A percentile compares a stretch with the other conserved stretches of the same genome.
These are phyloP conservation scores for Cotesia vestalis DNA, from an alignment of 1,140 invertebrate species.

Conservation along the genomic window DNA sequence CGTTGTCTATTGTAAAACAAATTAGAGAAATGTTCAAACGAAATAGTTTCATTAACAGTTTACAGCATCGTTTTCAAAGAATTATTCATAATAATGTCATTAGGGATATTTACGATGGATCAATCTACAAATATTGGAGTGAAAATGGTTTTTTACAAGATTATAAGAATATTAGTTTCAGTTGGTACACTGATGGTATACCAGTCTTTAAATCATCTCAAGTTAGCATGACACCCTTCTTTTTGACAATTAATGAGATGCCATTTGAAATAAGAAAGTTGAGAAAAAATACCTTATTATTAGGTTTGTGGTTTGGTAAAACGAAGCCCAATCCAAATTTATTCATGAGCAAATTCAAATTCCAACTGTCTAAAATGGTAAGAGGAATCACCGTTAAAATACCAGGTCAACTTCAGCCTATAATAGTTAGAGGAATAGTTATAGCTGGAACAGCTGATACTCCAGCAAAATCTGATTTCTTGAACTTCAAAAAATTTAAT, in stretches of 20 bases:
- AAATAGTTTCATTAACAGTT: slow-evolving; percentile 1
- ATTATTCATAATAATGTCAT: neutral
- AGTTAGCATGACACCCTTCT: slow-evolving; percentile 50
- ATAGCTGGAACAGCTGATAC: slow-evolving; percentile 40
- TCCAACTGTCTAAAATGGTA: slow-evolving; percentile 36
- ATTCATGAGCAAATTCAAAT: slow-evolving; percentile 33
- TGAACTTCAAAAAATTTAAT: slow-evolving; percentile 38
- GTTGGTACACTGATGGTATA: slow-evolving; percentile 50
- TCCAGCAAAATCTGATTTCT: slow-evolving; percentile 36
- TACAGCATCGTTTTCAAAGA: slow-evolving; percentile 26
- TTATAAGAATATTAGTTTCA: slow-evolving; percentile 42
- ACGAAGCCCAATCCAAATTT: slow-evolving; percentile 37
- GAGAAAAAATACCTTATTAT: slow-evolving; percentile 44
- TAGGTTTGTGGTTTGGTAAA: slow-evolving; percentile 40
- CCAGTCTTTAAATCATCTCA: slow-evolving; percentile 54
- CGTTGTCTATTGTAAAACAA: neutral
- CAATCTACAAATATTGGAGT: slow-evolving; percentile 20
- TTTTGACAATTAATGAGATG: slow-evolving; percentile 51
- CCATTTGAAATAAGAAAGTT: slow-evolving; percentile 40
- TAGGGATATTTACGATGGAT: slow-evolving; percentile 16
- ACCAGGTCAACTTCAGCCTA: slow-evolving; percentile 15
- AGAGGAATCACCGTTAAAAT: slow-evolving; percentile 26
- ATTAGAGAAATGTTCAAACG: slow-evolving; percentile 11
- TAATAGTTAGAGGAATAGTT: slow-evolving; percentile 35
- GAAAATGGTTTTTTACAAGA: slow-evolving; percentile 40